These are phyloP conservation scores for Palythoa caribaeorum DNA, from an alignment of 92 coral and sea anemone genomes.

Conservation along the genomic window DNA sequence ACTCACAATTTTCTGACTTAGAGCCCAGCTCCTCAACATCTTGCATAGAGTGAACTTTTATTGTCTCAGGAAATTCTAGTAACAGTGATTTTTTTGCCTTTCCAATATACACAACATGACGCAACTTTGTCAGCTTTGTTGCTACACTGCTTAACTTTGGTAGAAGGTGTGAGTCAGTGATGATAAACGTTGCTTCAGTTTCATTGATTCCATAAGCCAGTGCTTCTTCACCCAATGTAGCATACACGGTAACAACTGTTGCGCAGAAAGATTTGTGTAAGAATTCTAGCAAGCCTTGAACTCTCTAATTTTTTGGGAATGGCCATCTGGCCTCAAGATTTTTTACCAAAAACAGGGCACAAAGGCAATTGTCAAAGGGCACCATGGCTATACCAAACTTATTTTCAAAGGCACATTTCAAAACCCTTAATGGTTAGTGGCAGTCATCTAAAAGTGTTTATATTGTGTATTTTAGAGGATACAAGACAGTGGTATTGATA, in stretches of 20 bases:
- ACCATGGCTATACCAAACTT: too few species aligned
- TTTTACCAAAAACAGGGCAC: too few species aligned
- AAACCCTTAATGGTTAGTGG: too few species aligned
- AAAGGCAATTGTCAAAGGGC: too few species aligned
- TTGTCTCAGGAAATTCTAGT: conserved; percentile 73
- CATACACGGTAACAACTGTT: conserved; percentile 92
- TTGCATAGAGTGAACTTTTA: conserved; percentile 81
- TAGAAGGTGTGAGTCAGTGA: conserved; percentile 87
- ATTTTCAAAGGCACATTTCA: too few species aligned
- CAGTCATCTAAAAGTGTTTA: too few species aligned
- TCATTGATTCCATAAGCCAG: conserved; percentile 91
- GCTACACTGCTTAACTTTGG: conserved; percentile 77
- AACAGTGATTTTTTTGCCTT: conserved; percentile 69
- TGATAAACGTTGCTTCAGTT: conserved; percentile 87
- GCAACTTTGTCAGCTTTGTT: conserved; percentile 74
- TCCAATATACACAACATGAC: conserved; percentile 89
- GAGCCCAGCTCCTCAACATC: conserved; percentile 93
- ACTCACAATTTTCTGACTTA: conserved; percentile 80
- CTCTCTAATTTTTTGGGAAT: too few species aligned
- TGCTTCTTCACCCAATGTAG: conserved; percentile 97
- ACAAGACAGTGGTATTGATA: too few species aligned
- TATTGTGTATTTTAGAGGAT: too few species aligned
- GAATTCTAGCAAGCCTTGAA: too few species aligned
- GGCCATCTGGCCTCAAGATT: too few species aligned
- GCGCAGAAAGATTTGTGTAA: background rate